Conservation (phyloP, 2,113 vertebrate genomes). For the Carlito syrichta region DNA sequence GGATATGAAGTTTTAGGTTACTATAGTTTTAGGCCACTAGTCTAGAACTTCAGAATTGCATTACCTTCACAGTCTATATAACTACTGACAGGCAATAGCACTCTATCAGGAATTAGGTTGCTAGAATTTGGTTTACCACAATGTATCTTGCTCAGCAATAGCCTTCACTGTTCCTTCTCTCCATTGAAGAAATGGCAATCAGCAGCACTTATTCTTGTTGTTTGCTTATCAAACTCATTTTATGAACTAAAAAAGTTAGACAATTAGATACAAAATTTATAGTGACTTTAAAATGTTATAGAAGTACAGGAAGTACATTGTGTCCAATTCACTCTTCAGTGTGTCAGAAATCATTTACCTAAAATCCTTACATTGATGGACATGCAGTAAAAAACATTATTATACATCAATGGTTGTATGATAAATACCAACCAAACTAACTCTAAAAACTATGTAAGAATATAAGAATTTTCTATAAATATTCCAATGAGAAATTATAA, state of each 20-base stretch:
- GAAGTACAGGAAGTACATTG: neutral
- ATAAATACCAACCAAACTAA: neutral
- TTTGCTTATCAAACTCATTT: slow-evolving; percentile 4
- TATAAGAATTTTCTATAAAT: neutral
- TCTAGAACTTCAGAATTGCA: neutral
- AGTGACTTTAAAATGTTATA: neutral
- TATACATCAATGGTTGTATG: neutral
- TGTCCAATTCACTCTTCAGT: neutral
- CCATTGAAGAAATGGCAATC: neutral
- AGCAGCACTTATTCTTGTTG: neutral
- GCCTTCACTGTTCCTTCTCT: neutral
- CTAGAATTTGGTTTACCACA: neutral
- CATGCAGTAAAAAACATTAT: neutral
- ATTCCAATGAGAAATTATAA: neutral
- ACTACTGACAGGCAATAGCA: neutral
- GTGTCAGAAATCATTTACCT: neutral
- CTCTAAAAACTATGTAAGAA: neutral
- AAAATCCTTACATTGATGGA: neutral
- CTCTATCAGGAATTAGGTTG: neutral
- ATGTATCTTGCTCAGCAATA: neutral
- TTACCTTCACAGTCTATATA: neutral
- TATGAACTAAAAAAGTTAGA: slow-evolving; percentile 2
- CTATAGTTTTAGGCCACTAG: neutral
- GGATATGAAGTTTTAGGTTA: neutral
- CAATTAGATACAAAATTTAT: neutral